These are phyloP conservation scores for Chloropsis cyanopogon DNA, from an alignment of 2,113 vertebrate species.

Conservation along the genomic window DNA sequence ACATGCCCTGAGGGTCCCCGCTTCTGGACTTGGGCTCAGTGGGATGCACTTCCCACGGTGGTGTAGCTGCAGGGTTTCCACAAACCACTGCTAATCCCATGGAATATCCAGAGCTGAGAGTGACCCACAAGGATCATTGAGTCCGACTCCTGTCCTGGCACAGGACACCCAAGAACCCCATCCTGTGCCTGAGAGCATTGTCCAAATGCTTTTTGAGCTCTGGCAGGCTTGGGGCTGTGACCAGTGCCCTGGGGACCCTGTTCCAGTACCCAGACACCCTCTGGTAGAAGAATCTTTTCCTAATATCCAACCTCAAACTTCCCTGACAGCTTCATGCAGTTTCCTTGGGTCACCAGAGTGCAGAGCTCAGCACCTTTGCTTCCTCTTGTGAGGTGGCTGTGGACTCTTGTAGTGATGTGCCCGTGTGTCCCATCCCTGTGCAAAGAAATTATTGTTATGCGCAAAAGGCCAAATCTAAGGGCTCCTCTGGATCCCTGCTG, in stretches of 20 bases:
- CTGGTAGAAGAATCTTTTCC: neutral
- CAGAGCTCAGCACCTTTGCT: neutral
- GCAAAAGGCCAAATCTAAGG: neutral
- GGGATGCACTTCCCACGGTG: accelerated
- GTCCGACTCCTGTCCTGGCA: neutral
- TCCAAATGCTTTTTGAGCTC: neutral
- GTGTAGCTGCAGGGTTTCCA: neutral
- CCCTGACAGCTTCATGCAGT: neutral
- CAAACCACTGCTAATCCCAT: neutral
- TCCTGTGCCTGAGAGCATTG: neutral
- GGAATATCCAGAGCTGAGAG: neutral
- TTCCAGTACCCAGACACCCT: too few relatives aligned
- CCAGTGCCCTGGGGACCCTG: neutral
- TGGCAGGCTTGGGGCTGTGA: neutral
- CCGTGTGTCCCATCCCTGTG: neutral
- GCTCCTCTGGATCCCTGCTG: neutral
- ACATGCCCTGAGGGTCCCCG: accelerated
- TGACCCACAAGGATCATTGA: neutral
- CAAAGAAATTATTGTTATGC: accelerated
- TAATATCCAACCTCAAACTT: neutral
- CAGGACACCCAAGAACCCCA: neutral
- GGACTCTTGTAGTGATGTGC: neutral
- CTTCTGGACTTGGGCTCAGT: neutral
- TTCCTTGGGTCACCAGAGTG: neutral
- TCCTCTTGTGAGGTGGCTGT: neutral